phyloP scores from a whole-genome alignment of 2,888 invertebrate genomes.

The Branchipolynoe longqiensis region DNA sequence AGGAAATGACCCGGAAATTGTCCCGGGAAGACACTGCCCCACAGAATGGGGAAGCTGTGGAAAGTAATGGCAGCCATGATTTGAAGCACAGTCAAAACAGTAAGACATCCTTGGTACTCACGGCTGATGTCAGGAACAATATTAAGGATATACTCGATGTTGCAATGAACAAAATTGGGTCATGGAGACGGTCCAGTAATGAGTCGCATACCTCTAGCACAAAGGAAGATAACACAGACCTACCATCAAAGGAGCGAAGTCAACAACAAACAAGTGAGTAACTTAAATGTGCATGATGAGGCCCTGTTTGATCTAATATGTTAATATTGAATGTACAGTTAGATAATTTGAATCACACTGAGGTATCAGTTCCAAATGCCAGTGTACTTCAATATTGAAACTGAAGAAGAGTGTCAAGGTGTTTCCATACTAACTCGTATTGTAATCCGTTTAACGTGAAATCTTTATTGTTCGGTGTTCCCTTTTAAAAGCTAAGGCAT shows the following conservation, averaged over 20 bases:
- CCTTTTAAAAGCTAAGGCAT: too few relatives aligned
- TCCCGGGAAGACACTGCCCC: background rate
- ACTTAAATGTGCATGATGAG: too few relatives aligned
- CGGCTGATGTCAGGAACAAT: background rate
- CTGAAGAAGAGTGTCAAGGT: too few relatives aligned
- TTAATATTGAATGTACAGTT: background rate
- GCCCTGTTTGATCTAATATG: background rate
- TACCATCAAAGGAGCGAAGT: background rate
- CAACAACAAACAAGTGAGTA: background rate
- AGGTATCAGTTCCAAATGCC: too few relatives aligned
- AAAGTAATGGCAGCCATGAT: conserved; percentile 4
- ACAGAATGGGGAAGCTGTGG: conserved; percentile 26
- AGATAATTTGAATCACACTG: background rate
- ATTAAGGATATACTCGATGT: conserved; percentile 8
- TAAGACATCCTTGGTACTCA: background rate
- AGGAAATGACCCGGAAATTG: conserved; percentile 33
- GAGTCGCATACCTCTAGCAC: background rate
- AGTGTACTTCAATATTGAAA: too few relatives aligned
- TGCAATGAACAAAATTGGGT: conserved; percentile 26
- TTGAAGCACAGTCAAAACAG: conserved; percentile 9
- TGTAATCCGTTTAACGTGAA: too few relatives aligned
- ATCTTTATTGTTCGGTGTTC: too few relatives aligned
- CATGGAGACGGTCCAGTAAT: background rate
- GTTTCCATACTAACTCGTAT: too few relatives aligned
- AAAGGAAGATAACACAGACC: background rate